Evolutionary conservation across 2,888 invertebrate species (phyloP), one percentile per base, ranked within the genome.

Genomic region (Agrotis clavis): DNA sequence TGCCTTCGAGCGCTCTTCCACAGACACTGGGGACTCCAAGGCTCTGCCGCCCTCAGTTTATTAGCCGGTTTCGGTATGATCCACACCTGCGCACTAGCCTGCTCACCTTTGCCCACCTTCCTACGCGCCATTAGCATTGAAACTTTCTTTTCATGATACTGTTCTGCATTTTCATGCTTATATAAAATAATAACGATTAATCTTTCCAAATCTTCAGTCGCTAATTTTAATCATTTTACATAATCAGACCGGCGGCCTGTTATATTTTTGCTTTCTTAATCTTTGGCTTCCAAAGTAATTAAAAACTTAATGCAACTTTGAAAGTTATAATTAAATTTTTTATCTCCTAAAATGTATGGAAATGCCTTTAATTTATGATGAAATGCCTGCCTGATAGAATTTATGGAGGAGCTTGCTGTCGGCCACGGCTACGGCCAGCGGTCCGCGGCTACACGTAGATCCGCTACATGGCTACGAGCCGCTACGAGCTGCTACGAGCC

Each of bases 21-120:
- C 80, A 68, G 68, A 77, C 72, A 77, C 67, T 83, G 79, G 66
- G 72, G 73, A 57, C 63, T 70, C 54, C 16, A 19, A 47, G 76
- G 63, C 66, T 74, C 68, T 35, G 21, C n/a, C 21, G 60, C 68
- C 67, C 67, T 69, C 70, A 79, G 81, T 85, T 88, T 86, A 85
- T 88, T 88, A 83, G 61, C 71, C 65, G 82, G 60, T 61, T 82
- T 69, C 65, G 63, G 65, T 88, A 89, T 88, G 88, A 86, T 62
- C 75, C 74, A 77, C 83, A 90, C 91, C 87, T 92, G 92, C 92
- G 93, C 93, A 89, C 47, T 85, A 67, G 53, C n/a, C 35, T 21
- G 19, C 59, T 54, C 50, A 78, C 63, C 69, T 67, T 56, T 25
- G 14, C 60, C 74, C 81, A 81, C 76, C 74, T 57, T 78, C 77